These are phyloP conservation scores for Catamblyrhynchus diadema DNA, from an alignment of 2,797 vertebrate species.

Conservation along the genomic window DNA sequence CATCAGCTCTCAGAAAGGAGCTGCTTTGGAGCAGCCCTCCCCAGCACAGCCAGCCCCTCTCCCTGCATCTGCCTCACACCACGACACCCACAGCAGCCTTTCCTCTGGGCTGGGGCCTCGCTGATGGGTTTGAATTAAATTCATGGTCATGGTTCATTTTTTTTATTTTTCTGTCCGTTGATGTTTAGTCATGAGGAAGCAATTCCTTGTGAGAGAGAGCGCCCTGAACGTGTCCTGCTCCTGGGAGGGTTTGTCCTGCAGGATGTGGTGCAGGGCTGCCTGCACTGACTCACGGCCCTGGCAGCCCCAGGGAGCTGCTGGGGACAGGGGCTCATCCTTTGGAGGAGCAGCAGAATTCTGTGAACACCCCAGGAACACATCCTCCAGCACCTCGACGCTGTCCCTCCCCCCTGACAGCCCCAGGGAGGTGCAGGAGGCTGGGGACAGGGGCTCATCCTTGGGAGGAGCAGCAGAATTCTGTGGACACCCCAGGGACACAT, in stretches of 20 bases:
- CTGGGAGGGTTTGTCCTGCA: background rate
- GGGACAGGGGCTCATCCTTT: background rate
- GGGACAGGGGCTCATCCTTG: too few relatives aligned
- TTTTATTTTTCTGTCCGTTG: background rate
- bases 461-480: background rate
- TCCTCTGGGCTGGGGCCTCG: background rate
- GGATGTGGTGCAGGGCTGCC: background rate
- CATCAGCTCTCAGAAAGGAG: background rate
- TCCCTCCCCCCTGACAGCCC: accelerated
- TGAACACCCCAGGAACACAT: background rate
- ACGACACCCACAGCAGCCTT: background rate
- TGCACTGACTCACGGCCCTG: accelerated
- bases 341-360: background rate
- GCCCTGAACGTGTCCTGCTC: background rate
- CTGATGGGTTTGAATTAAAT: background rate
- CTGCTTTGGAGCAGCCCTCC: background rate
- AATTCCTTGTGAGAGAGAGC: background rate
- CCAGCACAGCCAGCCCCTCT: background rate
- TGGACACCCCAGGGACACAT: background rate
- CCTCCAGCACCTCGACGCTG: background rate
- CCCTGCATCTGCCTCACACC: background rate
- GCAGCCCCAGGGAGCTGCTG: accelerated
- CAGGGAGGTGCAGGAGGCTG: too few relatives aligned
- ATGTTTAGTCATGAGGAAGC: background rate
- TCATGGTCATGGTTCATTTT: background rate